Evolutionary conservation across 1,140 invertebrate species (phyloP).

Genomic region (Drosophila mauritiana): DNA sequence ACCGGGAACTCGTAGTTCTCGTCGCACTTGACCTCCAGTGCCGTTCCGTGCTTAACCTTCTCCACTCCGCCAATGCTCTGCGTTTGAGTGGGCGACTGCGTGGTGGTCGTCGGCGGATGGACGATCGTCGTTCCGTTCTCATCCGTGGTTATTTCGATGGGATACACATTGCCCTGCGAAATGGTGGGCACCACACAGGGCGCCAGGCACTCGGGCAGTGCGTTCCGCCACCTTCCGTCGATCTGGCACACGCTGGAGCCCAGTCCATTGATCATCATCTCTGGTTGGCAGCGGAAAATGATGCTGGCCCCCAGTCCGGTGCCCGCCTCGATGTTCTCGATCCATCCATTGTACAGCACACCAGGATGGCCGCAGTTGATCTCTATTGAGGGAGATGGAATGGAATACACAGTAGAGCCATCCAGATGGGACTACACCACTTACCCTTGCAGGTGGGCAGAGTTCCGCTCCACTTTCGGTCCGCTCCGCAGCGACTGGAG

Average conservation of each 20-base stretch:
- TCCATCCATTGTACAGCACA: constrained; percentile 96
- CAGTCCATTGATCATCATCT: constrained; percentile 95
- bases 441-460: constrained; percentile 92
- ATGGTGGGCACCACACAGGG: constrained; percentile 96
- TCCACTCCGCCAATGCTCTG: constrained; percentile 86
- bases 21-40: constrained; percentile 94
- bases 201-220: constrained; percentile 94
- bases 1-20: constrained; percentile 92
- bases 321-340: constrained; percentile 95
- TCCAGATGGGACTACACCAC: neutral
- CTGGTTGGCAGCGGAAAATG: constrained; percentile 96
- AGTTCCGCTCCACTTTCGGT: constrained; percentile 95
- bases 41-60: constrained; percentile 92
- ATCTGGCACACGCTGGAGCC: constrained; percentile 95
- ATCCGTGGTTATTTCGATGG: constrained; percentile 79
- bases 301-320: constrained; percentile 95
- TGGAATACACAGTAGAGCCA: too few species aligned
- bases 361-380: constrained; percentile 97
- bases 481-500: constrained; percentile 94
- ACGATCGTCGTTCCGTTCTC: constrained; percentile 84
- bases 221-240: constrained; percentile 97
- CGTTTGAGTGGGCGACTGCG: constrained; percentile 85
- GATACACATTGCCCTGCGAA: constrained; percentile 91
- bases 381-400: constrained; percentile 86
- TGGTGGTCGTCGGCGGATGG: constrained; percentile 85